Evolutionary conservation across 2,797 vertebrate species (phyloP).

Genomic region (Hemitrygon akajei): DNA sequence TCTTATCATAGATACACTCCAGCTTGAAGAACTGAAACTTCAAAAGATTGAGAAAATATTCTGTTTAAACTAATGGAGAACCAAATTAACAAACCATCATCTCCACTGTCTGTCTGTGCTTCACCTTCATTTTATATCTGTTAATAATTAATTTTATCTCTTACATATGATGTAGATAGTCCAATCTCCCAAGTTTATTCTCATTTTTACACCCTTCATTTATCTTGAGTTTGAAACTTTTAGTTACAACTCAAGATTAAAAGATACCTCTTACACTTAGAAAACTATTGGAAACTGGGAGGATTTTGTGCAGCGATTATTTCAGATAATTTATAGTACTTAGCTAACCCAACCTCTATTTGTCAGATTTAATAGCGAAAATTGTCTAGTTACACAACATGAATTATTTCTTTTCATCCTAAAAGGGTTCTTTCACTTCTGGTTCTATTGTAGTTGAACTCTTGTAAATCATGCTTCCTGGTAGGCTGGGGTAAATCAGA

Average conservation of each 20-base stretch:
- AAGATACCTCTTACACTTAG: background rate
- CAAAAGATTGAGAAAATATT: background rate
- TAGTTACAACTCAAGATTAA: background rate
- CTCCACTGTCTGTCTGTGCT: background rate
- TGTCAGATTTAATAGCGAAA: background rate
- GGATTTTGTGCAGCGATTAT: background rate
- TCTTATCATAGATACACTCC: background rate
- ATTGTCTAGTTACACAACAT: too few species aligned
- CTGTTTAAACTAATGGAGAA: background rate
- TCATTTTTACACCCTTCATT: background rate
- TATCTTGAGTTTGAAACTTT: background rate
- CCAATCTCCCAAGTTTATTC: background rate
- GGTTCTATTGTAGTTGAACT: background rate
- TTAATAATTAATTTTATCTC: background rate
- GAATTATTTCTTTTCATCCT: background rate
- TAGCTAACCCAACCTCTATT: background rate
- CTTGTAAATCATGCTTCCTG: too few species aligned
- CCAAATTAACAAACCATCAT: background rate
- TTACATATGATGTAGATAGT: background rate
- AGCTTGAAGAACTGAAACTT: background rate
- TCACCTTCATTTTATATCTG: background rate
- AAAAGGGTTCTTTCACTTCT: background rate
- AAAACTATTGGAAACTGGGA: background rate
- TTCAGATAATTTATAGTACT: background rate
- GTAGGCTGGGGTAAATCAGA: too few species aligned